Evolutionary conservation across 2,797 vertebrate genomes (phyloP), one percentile per base, ranked within the genome.

Genomic region (Aldrovandia affinis): DNA sequence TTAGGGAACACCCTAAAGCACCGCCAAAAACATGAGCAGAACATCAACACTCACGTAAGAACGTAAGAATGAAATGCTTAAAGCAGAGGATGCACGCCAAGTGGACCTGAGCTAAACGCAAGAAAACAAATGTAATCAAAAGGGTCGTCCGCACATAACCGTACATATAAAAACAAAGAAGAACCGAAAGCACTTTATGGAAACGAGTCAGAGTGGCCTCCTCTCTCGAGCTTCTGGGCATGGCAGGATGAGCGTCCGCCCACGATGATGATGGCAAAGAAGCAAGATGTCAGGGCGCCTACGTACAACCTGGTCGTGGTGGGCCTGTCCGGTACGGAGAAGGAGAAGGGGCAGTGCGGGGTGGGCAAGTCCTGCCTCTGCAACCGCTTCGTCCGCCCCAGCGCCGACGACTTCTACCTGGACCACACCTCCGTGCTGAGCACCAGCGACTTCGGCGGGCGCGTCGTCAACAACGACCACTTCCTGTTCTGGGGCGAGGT

Each of bases 401-500:
- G 97, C 54, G 98, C 98, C 1, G 98, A 99, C 59, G 96, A 98
- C 68, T 99, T 99, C 90, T 94, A 98, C 89, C 89, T 98, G 91
- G 98, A 99, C 87, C 98, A 99, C 92, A 99, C 98, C 0, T 99
- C 98, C 0, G 98, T 99, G 78, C 96, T 99, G 86, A 99, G 98
- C 94, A 99, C 98, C 90, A 99, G 98, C 91, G 98, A 99, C 94
- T 99, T 99, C 85, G 98, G 98, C 50, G 98, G 98, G 0, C 92
- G 98, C 0, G 98, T 99, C 65, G 98, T 99, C 86, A 99, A 99
- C 89, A 99, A 99, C 92, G 98, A 99, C 92, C 98, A 99, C 89
- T 99, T 99, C 89, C 94, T 99, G 15, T 99, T 97, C 92, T 99
- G 98, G 98, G 98, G 98, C 22, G 98, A 99, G 86, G 96, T 97